phyloP scores from a whole-genome alignment of 2,888 invertebrate genomes.

The Diabrotica balteata region DNA sequence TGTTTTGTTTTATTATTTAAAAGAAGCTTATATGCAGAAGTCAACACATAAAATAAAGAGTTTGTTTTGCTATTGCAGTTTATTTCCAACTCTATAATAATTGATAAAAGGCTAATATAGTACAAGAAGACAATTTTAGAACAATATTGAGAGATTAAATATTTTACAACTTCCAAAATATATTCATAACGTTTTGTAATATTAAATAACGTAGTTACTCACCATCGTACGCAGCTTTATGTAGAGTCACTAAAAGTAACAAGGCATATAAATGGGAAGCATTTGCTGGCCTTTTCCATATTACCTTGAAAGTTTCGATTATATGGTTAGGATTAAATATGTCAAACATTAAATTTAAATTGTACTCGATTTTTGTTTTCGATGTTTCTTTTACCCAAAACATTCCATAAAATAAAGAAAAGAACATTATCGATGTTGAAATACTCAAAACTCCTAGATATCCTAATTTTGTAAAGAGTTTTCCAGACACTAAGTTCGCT shows the following conservation, averaged over 20 bases:
- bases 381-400: constrained; percentile 47
- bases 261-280: constrained; percentile 45
- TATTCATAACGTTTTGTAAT: too few relatives aligned
- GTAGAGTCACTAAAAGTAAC: constrained; percentile 46
- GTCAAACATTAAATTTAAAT: constrained; percentile 46
- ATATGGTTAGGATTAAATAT: constrained; percentile 53
- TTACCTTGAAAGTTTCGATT: constrained; percentile 51
- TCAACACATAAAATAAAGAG: too few relatives aligned
- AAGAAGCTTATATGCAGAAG: too few relatives aligned
- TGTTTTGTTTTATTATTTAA: too few relatives aligned
- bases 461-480: constrained; percentile 45
- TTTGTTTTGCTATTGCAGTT: too few relatives aligned
- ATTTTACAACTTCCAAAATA: too few relatives aligned
- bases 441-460: constrained; percentile 49
- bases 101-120: too few relatives aligned
- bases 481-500: constrained; percentile 52
- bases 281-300: constrained; percentile 46
- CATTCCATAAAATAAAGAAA: constrained; percentile 50
- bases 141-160: too few relatives aligned
- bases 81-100: too few relatives aligned
- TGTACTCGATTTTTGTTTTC: constrained; percentile 24
- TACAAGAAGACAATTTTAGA: too few relatives aligned
- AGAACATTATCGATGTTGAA: constrained; percentile 43
- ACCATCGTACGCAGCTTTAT: constrained; percentile 48
- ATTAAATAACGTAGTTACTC: constrained; percentile 6